phyloP scores from a whole-genome alignment of 2,113 vertebrate genomes.

The Epinephelus lanceolatus region DNA sequence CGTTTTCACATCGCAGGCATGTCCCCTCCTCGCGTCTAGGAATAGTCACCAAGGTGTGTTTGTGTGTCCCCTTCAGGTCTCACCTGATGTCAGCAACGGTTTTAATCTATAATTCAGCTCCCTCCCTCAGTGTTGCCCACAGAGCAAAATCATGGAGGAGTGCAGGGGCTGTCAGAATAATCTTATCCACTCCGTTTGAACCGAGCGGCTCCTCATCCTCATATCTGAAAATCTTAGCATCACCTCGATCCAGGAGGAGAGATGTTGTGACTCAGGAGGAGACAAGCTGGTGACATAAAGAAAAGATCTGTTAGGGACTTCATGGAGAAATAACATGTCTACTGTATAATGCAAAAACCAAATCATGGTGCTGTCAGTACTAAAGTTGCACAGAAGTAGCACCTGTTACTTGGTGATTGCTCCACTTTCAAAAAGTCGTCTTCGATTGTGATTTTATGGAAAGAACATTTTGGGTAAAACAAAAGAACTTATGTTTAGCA shows the following conservation, averaged over 20 bases:
- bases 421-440: no score
- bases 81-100: conserved; percentile 41
- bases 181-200: conserved; percentile 32
- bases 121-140: conserved; percentile 6
- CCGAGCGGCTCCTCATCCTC: neutral
- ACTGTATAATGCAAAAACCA: neutral
- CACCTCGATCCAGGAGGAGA: neutral
- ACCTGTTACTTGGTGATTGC: neutral
- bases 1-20: neutral
- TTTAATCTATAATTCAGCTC: conserved; percentile 75
- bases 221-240: neutral
- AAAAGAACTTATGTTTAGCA: no score
- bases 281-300: conserved; percentile 1
- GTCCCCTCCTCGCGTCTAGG: neutral
- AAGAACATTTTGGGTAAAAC: no score
- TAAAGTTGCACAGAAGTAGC: neutral
- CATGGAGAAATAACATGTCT: no score
- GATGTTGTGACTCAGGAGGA: conserved; percentile 14
- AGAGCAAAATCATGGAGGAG: conserved; percentile 8
- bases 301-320: neutral
- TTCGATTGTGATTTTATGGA: no score
- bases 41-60: neutral
- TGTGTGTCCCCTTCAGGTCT: conserved; percentile 28
- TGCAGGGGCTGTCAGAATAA: conserved; percentile 47
- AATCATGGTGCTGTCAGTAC: neutral